Base-by-base conservation (phyloP, 2,888 invertebrate species). In the Lithodes maja region DNA sequence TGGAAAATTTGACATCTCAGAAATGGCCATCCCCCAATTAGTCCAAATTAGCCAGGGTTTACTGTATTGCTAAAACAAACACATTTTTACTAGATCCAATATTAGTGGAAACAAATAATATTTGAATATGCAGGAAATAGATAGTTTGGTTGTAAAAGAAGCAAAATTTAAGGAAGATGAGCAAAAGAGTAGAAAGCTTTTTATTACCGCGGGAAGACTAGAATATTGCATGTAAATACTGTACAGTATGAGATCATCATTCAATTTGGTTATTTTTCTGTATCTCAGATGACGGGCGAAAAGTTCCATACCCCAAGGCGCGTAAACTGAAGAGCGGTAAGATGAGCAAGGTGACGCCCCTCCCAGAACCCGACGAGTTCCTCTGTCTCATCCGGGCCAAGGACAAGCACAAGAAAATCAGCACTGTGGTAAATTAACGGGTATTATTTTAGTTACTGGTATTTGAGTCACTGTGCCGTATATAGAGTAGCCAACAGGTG, bases 351-450 rank as follows among this genome's bases (percentile, higher is more conserved):
- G 82, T 91, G 2, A 87, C 82, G 17, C 92, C 92, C 49, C 89
- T 92, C 3, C 92, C 92, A 49, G 86, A 87, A n/a, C 92, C 92
- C 49, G 91, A 91, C 7, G 89, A 91, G 17, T 92, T 88, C 80
- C 85, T 74, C 52, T 92, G 92, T 68, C 85, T 92, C 49, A 78
- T 92, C 15, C 84, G 92, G 54, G 92, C 92, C 52, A 89, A 86
- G 71, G 71, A 77, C n/a, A 90, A 87, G 55, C n/a, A 89, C n/a
- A 92, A 90, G 85, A 92, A 91, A 71, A 91, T 92, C n/a, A 90
- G 86, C 49, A 91, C 92, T 71, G 92, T 92, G 83, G 91, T 33
- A 33, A 33, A 33, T 33, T 33, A 33, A 33, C 33, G 33, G 33
- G 33, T 33, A 33, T 33, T 33, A 33, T 33, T 33, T 33, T 33